Conservation (phyloP, 2,888 invertebrate genomes). For the Hyppa rectilinea region DNA sequence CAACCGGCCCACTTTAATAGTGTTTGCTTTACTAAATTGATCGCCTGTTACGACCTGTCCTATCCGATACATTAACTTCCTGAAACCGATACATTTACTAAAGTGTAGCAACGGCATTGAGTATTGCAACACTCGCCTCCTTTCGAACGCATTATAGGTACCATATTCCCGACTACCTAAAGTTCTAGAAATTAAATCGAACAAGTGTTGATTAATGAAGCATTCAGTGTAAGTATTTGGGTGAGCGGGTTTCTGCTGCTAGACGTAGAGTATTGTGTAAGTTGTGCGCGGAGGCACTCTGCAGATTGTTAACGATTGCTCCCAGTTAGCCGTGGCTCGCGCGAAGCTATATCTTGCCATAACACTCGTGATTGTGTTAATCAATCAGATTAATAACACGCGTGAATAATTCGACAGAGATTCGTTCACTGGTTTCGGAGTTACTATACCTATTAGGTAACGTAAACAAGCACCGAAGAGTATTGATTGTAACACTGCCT, state of each 20-base stretch:
- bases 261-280: constrained; percentile 50
- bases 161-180: constrained; percentile 44
- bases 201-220: constrained; percentile 58
- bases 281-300: constrained; percentile 25
- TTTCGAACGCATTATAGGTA: constrained; percentile 54
- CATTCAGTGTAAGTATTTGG: constrained; percentile 37
- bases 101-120: constrained; percentile 58
- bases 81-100: constrained; percentile 62
- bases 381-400: constrained; percentile 37
- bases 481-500: constrained; percentile 24
- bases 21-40: constrained; percentile 72
- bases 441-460: constrained; percentile 49
- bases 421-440: constrained; percentile 35
- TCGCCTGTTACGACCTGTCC: constrained; percentile 66
- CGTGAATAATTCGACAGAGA: constrained; percentile 41
- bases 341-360: constrained; percentile 29
- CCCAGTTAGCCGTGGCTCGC: constrained; percentile 1
- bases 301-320: constrained; percentile 26
- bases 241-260: constrained; percentile 43
- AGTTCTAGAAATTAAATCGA: constrained; percentile 46
- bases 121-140: constrained; percentile 52
- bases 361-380: constrained; percentile 39
- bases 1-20: constrained; percentile 69
- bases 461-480: constrained; percentile 20
- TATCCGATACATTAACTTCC: constrained; percentile 72